Conservation (phyloP, 2,888 invertebrate genomes). For the Apeira syringaria region DNA sequence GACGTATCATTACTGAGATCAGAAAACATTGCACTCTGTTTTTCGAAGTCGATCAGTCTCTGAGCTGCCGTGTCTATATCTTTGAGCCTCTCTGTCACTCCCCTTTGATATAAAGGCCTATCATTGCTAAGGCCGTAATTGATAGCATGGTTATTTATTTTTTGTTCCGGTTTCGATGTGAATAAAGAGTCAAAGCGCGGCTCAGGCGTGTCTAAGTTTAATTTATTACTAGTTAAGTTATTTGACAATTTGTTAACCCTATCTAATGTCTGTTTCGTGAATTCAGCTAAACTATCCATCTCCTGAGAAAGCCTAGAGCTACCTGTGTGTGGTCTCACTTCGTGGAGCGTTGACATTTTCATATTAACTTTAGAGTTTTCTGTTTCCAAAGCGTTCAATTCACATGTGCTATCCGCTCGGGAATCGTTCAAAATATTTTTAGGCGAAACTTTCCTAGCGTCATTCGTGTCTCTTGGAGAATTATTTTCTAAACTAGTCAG, state of each 20-base stretch:
- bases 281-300: slow-evolving; percentile 86
- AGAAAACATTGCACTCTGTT: slow-evolving; percentile 81
- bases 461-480: slow-evolving; percentile 68
- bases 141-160: slow-evolving; percentile 58
- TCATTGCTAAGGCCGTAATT: slow-evolving; percentile 65
- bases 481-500: slow-evolving; percentile 81
- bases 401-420: slow-evolving; percentile 48
- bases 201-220: slow-evolving; percentile 66
- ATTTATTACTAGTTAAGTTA: slow-evolving; percentile 79
- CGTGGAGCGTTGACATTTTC: slow-evolving; percentile 75
- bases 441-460: slow-evolving; percentile 60
- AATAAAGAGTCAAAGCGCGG: slow-evolving; percentile 65
- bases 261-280: slow-evolving; percentile 87
- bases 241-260: slow-evolving; percentile 86
- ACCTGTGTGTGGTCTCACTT: slow-evolving; percentile 68
- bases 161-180: slow-evolving; percentile 61
- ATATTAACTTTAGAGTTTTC: slow-evolving; percentile 51
- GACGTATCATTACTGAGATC: slow-evolving; percentile 79
- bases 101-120: slow-evolving; percentile 58
- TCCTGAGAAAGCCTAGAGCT: slow-evolving; percentile 79
- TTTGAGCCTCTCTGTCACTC: slow-evolving; percentile 72
- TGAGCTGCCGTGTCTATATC: slow-evolving; percentile 81
- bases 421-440: slow-evolving; percentile 62
- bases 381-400: slow-evolving; percentile 51
- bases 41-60: slow-evolving; percentile 81